Percentiles rank a stretch among this genome's conserved stretches.
Evolutionary conservation across 2,797 vertebrate species (phyloP).

Genomic region (Mareca penelope): DNA sequence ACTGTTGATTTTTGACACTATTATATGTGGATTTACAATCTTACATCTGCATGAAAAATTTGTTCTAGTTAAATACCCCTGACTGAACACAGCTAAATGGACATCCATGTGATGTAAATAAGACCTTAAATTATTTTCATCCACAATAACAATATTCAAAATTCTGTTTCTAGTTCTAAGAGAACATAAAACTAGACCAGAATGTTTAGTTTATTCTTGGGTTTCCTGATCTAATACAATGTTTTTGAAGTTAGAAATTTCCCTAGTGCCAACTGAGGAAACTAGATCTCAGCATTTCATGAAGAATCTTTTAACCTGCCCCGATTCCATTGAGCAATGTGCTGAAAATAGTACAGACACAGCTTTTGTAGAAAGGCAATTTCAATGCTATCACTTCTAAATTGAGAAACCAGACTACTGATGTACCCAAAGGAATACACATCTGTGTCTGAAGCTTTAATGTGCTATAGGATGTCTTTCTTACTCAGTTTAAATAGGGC

Average conservation of each 20-base stretch:
- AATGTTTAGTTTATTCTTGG: neutral
- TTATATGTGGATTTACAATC: neutral
- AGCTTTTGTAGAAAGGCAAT: constrained; percentile 39
- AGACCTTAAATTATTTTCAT: neutral
- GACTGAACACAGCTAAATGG: neutral
- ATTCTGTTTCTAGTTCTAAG: neutral
- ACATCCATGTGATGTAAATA: neutral
- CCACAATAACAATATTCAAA: neutral
- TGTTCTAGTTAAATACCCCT: neutral
- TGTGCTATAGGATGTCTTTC: neutral
- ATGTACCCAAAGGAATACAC: constrained; percentile 36
- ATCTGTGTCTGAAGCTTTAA: constrained; percentile 40
- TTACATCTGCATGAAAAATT: neutral
- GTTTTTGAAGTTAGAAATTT: neutral
- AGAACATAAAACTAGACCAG: neutral
- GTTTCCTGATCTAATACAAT: neutral
- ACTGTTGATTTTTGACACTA: neutral
- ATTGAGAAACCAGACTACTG: constrained; percentile 22
- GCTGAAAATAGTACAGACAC: constrained; percentile 11
- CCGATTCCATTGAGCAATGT: constrained; percentile 20
- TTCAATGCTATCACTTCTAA: constrained; percentile 38
- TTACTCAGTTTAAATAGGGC: neutral
- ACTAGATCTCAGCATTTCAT: neutral
- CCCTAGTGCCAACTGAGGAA: neutral
- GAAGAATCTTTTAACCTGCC: constrained; percentile 3